Conservation (phyloP, 2,797 vertebrate species). For the Sorex maritimensis region DNA sequence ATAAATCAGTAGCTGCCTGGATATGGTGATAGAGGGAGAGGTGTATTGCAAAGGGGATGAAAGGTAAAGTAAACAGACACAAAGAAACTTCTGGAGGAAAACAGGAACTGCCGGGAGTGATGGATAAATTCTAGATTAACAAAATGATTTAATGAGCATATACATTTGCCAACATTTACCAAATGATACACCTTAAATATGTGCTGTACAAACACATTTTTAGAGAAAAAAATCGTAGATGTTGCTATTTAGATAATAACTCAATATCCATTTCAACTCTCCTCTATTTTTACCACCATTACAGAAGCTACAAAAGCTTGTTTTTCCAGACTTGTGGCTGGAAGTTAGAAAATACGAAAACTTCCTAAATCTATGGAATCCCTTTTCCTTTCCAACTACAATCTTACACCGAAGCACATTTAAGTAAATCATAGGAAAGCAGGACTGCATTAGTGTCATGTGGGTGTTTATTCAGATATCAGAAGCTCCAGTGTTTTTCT, state of each 20-base stretch:
- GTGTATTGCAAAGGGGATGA: not conserved
- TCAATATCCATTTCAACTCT: slow-evolving; percentile 50
- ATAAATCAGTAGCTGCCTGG: slow-evolving; percentile 10
- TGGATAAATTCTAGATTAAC: slow-evolving; percentile 49
- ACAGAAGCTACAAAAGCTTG: slow-evolving; percentile 62
- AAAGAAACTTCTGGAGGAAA: no score
- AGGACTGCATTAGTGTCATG: not conserved
- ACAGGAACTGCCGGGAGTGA: slow-evolving; percentile 17
- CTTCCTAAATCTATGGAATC: slow-evolving; percentile 52
- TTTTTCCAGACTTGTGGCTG: slow-evolving; percentile 47
- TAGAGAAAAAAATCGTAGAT: slow-evolving; percentile 61
- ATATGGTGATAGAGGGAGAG: not conserved
- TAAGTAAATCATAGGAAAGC: slow-evolving; percentile 45
- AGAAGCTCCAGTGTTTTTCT: slow-evolving; percentile 5
- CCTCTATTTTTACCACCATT: slow-evolving; percentile 56
- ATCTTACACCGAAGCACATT: slow-evolving; percentile 4
- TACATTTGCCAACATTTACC: slow-evolving; percentile 52
- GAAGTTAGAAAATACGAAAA: slow-evolving; percentile 66
- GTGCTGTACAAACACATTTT: not conserved
- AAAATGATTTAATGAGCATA: slow-evolving; percentile 44
- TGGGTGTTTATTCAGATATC: slow-evolving; percentile 28
- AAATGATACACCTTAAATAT: slow-evolving; percentile 57
- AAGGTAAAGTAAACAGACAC: not conserved
- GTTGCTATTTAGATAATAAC: slow-evolving; percentile 24
- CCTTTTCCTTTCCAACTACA: slow-evolving; percentile 47